phyloP scores from a whole-genome alignment of 2,888 invertebrate species.

The Aphelenchoides bicaudatus region DNA sequence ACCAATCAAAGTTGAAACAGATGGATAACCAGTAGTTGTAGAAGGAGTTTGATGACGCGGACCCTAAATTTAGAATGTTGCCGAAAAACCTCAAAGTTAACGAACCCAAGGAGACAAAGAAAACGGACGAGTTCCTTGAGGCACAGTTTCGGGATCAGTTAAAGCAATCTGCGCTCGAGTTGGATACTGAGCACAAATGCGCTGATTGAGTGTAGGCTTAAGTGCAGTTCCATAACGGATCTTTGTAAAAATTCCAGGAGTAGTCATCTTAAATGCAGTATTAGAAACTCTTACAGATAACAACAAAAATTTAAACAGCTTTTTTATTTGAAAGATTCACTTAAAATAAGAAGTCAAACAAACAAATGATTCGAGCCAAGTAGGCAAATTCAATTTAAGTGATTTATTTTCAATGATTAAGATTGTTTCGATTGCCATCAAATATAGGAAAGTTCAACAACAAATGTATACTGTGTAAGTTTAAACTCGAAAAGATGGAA shows the following conservation, averaged over 20 bases:
- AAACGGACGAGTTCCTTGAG: too few relatives aligned
- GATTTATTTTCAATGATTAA: not conserved
- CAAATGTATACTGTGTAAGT: not conserved
- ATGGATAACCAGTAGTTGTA: slow-evolving; percentile 14
- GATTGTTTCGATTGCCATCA: not conserved
- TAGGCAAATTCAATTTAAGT: too few relatives aligned
- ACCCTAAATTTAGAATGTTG: slow-evolving; percentile 1
- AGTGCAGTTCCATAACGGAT: slow-evolving; percentile 22
- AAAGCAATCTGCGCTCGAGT: not conserved
- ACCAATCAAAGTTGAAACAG: slow-evolving; percentile 11
- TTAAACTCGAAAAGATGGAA: slow-evolving; percentile 14
- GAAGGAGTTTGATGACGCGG: slow-evolving; percentile 6
- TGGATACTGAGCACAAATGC: slow-evolving; percentile 14
- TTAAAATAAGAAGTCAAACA: not conserved
- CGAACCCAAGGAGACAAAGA: too few relatives aligned
- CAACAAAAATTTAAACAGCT: too few relatives aligned
- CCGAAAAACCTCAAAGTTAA: too few relatives aligned
- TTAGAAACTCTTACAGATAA: not conserved
- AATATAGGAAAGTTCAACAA: not conserved
- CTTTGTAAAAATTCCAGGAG: not conserved
- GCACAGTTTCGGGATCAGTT: not conserved
- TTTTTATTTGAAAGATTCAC: too few relatives aligned
- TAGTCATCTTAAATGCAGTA: not conserved
- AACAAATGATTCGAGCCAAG: not conserved
- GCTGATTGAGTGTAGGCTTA: slow-evolving; percentile 1